Percentiles rank a stretch among this genome's conserved stretches.
phyloP scores from a whole-genome alignment of 2,113 vertebrate genomes.

The Pao palembangensis region DNA sequence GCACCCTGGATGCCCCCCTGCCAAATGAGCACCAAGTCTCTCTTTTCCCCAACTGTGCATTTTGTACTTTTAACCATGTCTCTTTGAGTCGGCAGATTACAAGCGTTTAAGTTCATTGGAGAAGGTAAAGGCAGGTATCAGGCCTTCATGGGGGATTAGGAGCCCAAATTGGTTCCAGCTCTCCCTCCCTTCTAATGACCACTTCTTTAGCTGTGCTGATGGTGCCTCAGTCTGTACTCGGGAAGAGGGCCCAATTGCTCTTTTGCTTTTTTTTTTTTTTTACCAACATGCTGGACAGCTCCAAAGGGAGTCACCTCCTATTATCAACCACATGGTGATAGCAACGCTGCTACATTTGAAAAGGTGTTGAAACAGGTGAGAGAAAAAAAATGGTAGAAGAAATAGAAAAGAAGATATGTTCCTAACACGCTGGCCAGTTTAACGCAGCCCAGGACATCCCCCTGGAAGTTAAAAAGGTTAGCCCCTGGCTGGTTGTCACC shows the following conservation, averaged over 20 bases:
- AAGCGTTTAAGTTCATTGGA: constrained; percentile 87
- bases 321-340: constrained; percentile 91
- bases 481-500: constrained; percentile 93
- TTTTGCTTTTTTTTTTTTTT: constrained; percentile 13
- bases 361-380: constrained; percentile 30
- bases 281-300: constrained; percentile 67
- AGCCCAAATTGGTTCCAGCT: constrained; percentile 96
- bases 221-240: constrained; percentile 51
- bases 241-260: constrained; percentile 27
- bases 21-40: constrained; percentile 67
- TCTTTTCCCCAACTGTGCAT: constrained; percentile 66
- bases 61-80: constrained; percentile 73
- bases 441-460: constrained; percentile 70
- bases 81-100: constrained; percentile 74
- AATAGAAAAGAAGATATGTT: constrained; percentile 3
- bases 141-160: constrained; percentile 84
- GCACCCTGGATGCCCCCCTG: constrained; percentile 67
- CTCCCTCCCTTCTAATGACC: constrained; percentile 78
- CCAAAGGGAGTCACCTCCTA: constrained; percentile 78
- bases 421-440: constrained; percentile 41
- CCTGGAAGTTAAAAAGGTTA: constrained; percentile 76
- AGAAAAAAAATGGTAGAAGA: constrained; percentile 12
- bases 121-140: constrained; percentile 90
- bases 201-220: constrained; percentile 55
- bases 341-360: constrained; percentile 64